phyloP scores from a whole-genome alignment of 2,113 vertebrate species.

The Canis aureus region DNA sequence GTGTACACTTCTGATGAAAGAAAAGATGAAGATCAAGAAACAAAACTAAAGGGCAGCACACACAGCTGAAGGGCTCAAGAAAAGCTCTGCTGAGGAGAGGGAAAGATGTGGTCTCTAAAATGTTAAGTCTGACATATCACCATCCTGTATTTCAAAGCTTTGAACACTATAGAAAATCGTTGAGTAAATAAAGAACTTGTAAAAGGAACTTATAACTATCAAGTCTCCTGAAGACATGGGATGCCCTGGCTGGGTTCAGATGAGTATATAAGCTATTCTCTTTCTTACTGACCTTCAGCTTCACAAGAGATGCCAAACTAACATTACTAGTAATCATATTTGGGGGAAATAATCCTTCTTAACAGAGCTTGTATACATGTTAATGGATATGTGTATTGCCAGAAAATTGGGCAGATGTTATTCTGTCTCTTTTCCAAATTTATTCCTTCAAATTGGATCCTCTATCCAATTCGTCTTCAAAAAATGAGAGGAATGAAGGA shows the following conservation, averaged over 20 bases:
- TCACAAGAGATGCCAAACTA: neutral
- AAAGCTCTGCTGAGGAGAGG: neutral
- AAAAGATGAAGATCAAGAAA: neutral
- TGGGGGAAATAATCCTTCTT: neutral
- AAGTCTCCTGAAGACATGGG: neutral
- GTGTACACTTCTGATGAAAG: neutral
- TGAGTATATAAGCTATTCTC: neutral
- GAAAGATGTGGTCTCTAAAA: neutral
- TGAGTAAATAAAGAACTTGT: neutral
- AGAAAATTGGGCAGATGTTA: neutral
- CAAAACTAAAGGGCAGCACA: neutral
- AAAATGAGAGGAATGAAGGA: neutral
- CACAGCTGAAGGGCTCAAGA: neutral
- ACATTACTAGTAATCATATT: neutral
- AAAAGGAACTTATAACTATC: neutral
- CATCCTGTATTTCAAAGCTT: neutral
- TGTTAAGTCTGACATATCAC: neutral
- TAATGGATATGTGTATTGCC: neutral
- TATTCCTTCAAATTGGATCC: neutral
- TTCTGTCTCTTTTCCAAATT: neutral
- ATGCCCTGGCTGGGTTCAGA: neutral
- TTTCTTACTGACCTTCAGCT: slow-evolving; percentile 15
- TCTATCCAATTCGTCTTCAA: neutral
- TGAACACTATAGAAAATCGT: neutral
- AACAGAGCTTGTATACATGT: neutral